A percentile compares a stretch with the other conserved stretches of the same genome.
Evolutionary conservation across 2,113 vertebrate genomes (phyloP).

Genomic region (Sander lucioperca): DNA sequence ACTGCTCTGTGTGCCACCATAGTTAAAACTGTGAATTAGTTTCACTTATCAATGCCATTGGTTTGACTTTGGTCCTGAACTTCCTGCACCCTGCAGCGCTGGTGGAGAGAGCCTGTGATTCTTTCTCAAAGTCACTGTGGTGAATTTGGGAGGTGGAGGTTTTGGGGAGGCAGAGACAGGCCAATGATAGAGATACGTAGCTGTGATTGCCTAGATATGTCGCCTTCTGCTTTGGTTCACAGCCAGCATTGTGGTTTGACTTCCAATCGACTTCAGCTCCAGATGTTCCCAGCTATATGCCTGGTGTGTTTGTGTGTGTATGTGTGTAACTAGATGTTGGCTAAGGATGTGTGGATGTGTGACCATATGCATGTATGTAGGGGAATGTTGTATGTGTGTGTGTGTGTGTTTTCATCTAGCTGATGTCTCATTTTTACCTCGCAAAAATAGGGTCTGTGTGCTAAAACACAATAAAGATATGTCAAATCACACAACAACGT

Average conservation of each 20-base stretch:
- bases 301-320: conserved; percentile 44
- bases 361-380: conserved; percentile 37
- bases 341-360: conserved; percentile 19
- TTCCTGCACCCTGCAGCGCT: conserved; percentile 39
- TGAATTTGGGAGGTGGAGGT: conserved; percentile 42
- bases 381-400: conserved; percentile 21
- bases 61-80: conserved; percentile 60
- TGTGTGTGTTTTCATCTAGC: conserved; percentile 17
- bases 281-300: conserved; percentile 79
- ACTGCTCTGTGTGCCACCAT: not conserved
- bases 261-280: conserved; percentile 79
- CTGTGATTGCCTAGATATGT: conserved; percentile 68
- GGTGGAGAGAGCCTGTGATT: conserved; percentile 51
- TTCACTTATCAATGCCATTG: conserved; percentile 49
- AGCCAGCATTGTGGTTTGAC: conserved; percentile 74
- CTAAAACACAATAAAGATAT: not conserved
- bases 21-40: conserved; percentile 31
- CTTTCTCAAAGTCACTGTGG: conserved; percentile 74
- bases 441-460: not conserved
- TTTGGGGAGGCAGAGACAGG: conserved; percentile 36
- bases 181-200: conserved; percentile 41
- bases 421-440: conserved; percentile 31
- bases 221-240: conserved; percentile 65
- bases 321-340: conserved; percentile 28
- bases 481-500: not conserved